Evolutionary conservation across 53 echinoderm and acorn worm genomes (phyloP).

Genomic region (Astropecten irregularis): DNA sequence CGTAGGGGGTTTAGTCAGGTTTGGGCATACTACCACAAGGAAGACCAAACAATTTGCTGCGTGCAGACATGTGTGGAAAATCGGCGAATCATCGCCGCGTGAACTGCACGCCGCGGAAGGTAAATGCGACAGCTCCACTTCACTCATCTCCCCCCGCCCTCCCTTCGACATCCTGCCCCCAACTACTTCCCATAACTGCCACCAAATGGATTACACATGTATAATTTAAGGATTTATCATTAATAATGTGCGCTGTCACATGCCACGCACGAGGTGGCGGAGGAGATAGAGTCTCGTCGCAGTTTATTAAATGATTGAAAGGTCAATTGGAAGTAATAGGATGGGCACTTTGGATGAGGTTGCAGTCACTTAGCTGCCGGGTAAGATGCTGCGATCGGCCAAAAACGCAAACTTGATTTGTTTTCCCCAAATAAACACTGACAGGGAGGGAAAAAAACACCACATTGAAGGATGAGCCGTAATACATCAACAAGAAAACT

Average conservation of each 20-base stretch:
- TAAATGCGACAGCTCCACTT: conserved; percentile 15
- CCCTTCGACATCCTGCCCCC: too few species aligned
- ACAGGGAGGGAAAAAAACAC: neutral
- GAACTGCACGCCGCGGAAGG: conserved; percentile 20
- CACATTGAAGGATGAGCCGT: neutral
- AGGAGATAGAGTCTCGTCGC: neutral
- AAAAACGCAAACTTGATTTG: neutral
- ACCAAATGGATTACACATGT: conserved; percentile 54
- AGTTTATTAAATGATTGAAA: conserved; percentile 49
- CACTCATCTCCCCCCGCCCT: too few species aligned
- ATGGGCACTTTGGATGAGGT: conserved; percentile 2
- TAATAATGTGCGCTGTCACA: conserved; percentile 53
- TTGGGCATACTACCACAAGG: too few species aligned
- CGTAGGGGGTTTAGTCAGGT: too few species aligned
- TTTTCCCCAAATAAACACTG: neutral
- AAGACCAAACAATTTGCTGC: conserved; percentile 42
- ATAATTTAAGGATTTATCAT: conserved; percentile 38
- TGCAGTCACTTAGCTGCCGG: neutral
- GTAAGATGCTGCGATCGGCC: neutral
- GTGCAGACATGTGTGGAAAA: conserved; percentile 48
- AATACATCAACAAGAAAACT: too few species aligned
- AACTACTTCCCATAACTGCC: neutral
- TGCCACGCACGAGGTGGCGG: conserved; percentile 10
- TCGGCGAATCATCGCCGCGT: conserved; percentile 38
- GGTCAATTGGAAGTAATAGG: conserved; percentile 43